These are phyloP conservation scores for Plectrocnemia conspersa DNA, from an alignment of 1,140 invertebrate genomes.

Conservation along the genomic window DNA sequence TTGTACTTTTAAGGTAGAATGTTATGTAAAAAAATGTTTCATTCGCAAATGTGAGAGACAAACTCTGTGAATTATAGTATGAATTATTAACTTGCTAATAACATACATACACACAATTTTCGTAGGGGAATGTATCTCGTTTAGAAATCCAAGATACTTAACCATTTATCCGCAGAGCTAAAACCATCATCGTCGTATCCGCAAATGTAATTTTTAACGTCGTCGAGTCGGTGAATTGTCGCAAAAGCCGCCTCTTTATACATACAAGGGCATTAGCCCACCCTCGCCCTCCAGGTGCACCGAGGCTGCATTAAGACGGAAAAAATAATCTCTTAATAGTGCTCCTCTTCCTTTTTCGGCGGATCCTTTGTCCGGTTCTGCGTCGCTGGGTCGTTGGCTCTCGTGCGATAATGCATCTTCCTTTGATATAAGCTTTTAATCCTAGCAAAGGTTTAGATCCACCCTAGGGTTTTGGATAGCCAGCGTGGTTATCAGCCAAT, in stretches of 20 bases:
- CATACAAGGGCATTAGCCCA: not conserved
- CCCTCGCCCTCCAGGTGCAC: conserved; percentile 1
- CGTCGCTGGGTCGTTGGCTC: not conserved
- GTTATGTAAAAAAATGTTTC: too few species aligned
- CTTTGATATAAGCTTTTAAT: conserved; percentile 20
- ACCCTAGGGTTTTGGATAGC: not conserved
- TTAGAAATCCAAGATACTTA: too few species aligned
- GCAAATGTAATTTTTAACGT: not conserved
- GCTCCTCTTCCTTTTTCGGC: conserved; percentile 17
- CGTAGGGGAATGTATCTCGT: too few species aligned
- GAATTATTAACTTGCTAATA: too few species aligned
- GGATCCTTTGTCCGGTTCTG: not conserved
- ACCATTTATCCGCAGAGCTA: too few species aligned
- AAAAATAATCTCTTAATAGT: conserved; percentile 31
- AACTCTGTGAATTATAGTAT: too few species aligned
- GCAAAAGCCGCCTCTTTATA: not conserved
- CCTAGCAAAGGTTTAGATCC: conserved; percentile 9
- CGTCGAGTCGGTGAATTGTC: not conserved
- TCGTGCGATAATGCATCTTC: not conserved
- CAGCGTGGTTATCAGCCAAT: conserved; percentile 27
- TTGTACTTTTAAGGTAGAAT: too few species aligned
- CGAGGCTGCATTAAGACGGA: conserved; percentile 17
- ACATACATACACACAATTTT: too few species aligned
- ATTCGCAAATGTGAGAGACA: too few species aligned
- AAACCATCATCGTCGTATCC: not conserved